Evolutionary conservation across 2,797 vertebrate genomes (phyloP), one percentile per base, ranked within the genome.

Genomic region (Caiman crocodilus): DNA sequence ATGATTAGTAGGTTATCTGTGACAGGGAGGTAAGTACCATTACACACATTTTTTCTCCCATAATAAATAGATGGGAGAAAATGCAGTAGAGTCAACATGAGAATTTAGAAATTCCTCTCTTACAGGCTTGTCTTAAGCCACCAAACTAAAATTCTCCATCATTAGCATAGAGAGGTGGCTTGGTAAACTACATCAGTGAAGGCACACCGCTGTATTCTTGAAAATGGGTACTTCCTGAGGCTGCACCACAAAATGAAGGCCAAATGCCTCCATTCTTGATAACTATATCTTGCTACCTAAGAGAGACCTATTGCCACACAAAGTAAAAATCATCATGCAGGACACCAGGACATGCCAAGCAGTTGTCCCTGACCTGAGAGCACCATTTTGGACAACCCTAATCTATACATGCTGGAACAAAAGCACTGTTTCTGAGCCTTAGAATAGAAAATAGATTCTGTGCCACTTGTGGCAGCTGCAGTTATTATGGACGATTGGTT

Each of bases 401-500:
- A 58, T 3, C 59, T 65, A 5, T 17, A 13, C 57, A 6, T 60
- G 87, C 80, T 91, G 78, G 60, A 91, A 91, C 35, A 87, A 94
- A 93, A 90, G 90, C 73, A 81, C 60, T 78, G n/a, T 84, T 96
- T 85, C 92, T 91, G 93, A 96, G 90, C 65, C 35, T 78, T 88
- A 14, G 9, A 3, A 71, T 23, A 94, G 90, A 90, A 95, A 94
- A 94, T 82, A 88, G 83, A 95, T 92, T 88, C 91, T 28, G 10
- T 60, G 85, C 77, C 95, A 93, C 93, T 92, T 87, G 89, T 79
- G 90, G 95, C 96, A 97, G 96, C 94, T 97, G 94, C 84, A 76
- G 71, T 96, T 96, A 65, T 2, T 94, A 97, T 92, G 97, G 94
- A 94, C 55, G 59, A 96, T 93, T 96, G 96, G 94, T 88, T 96